Evolutionary conservation across 35 echinoderm and acorn worm genomes (phyloP).

Genomic region (Amphiura filiformis): DNA sequence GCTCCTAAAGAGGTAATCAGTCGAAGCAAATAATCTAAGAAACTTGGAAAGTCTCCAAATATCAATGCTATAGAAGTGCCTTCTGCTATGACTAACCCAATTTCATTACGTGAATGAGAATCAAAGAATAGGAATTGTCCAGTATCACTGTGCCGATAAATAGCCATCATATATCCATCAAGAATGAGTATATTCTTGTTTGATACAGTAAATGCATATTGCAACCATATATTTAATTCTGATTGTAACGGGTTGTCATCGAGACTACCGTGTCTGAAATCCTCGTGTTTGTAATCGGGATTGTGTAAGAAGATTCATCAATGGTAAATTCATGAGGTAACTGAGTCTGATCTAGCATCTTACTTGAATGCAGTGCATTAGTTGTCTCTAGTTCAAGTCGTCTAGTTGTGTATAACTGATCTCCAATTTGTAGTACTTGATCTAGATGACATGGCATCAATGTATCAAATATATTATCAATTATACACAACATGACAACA

Average conservation of each 20-base stretch:
- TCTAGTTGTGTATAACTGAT: neutral
- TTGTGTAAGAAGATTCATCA: neutral
- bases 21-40: neutral
- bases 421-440: neutral
- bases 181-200: neutral
- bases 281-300: neutral
- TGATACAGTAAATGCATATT: neutral
- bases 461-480: neutral
- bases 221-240: neutral
- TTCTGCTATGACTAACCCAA: neutral
- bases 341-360: neutral
- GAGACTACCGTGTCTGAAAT: neutral
- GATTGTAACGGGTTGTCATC: neutral
- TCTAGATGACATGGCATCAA: neutral
- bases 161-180: neutral
- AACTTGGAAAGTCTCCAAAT: neutral
- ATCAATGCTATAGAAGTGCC: neutral
- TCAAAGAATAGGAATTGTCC: neutral
- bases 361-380: neutral
- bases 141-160: neutral
- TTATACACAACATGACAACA: neutral
- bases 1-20: neutral
- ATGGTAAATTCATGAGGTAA: neutral
- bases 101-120: neutral
- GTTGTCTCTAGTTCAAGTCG: neutral